Conservation (phyloP, 2,797 vertebrate genomes). For the Lacerta bilineata region DNA sequence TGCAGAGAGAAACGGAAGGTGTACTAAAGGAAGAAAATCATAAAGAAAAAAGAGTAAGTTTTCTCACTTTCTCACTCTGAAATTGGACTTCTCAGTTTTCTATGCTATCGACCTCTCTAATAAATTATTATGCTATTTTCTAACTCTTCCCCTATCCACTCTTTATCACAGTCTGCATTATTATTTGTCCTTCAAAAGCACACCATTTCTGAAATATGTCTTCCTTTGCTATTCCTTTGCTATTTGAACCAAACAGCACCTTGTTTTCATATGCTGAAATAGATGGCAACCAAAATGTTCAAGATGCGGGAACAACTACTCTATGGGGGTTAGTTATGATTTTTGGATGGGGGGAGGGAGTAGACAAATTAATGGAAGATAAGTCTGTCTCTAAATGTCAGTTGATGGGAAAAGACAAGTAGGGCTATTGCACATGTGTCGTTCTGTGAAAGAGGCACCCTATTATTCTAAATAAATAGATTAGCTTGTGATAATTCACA, state of each 20-base stretch:
- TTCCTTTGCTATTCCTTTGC: neutral
- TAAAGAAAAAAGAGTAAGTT: neutral
- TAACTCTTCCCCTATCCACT: neutral
- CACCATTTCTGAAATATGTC: neutral
- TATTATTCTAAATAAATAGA: neutral
- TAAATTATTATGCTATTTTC: neutral
- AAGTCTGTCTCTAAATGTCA: too few species aligned
- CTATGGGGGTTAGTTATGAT: neutral
- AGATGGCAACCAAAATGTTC: neutral
- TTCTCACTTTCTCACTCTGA: neutral
- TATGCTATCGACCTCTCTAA: neutral
- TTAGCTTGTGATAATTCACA: neutral
- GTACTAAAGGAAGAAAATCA: neutral
- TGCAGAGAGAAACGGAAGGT: neutral
- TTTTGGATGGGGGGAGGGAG: neutral
- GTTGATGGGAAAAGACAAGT: too few species aligned
- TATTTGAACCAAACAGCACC: neutral
- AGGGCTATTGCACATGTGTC: too few species aligned
- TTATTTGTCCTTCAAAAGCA: neutral
- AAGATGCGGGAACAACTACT: too few species aligned
- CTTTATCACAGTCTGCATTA: neutral
- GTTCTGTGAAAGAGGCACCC: neutral
- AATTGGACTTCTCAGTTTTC: neutral
- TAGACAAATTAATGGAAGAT: neutral
- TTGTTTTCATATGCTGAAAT: neutral